Evolutionary conservation across 2,113 vertebrate genomes (phyloP).

Genomic region (Dicrurus megarhynchus): DNA sequence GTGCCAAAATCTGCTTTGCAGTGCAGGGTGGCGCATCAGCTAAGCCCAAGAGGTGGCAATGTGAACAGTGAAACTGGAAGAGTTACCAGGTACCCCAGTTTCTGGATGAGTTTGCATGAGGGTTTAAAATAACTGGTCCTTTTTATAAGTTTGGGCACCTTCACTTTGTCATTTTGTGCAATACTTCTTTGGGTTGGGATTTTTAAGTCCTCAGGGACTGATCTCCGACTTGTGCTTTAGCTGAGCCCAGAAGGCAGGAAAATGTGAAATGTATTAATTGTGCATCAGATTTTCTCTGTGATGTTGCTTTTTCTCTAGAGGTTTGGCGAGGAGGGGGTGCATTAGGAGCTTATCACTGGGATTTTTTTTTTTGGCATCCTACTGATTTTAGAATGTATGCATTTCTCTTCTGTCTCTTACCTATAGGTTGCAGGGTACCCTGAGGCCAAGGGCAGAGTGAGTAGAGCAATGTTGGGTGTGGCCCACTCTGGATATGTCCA

Average conservation of each 20-base stretch:
- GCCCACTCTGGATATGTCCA: background rate
- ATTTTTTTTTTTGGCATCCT: background rate
- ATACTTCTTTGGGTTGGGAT: background rate
- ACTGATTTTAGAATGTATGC: background rate
- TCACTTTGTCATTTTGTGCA: background rate
- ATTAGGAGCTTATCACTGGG: background rate
- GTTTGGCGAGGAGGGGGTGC: background rate
- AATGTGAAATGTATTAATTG: background rate
- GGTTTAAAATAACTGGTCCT: background rate
- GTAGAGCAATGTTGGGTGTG: background rate
- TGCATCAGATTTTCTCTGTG: background rate
- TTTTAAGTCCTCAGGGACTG: background rate
- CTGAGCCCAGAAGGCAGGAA: background rate
- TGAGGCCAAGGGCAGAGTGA: background rate
- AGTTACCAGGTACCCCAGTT: background rate
- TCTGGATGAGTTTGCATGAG: background rate
- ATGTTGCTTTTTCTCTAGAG: background rate
- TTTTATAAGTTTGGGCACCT: background rate
- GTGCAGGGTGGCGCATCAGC: background rate
- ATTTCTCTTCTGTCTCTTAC: background rate
- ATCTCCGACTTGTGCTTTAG: background rate
- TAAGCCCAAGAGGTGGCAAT: background rate
- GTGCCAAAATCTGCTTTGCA: background rate
- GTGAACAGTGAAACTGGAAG: background rate
- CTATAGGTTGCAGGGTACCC: background rate